Conservation (phyloP, 35 echinoderm and acorn worm species). For the Diadema setosum region DNA sequence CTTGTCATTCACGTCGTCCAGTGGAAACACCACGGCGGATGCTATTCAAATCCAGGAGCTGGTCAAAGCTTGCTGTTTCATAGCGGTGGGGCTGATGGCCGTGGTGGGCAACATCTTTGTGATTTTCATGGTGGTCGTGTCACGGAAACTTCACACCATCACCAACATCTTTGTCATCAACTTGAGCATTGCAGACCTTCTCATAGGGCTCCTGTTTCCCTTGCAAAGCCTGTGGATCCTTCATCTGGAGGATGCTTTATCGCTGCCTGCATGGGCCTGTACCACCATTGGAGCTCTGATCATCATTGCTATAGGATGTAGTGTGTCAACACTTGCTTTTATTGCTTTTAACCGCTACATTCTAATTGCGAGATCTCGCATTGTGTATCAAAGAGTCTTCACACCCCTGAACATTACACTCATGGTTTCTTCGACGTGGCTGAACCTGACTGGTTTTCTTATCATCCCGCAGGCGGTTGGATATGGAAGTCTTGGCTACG, state of each 20-base stretch:
- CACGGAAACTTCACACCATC: neutral
- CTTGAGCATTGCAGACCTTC: neutral
- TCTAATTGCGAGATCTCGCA: slow-evolving; percentile 35
- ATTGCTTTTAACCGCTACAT: slow-evolving; percentile 71
- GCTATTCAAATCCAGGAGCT: neutral
- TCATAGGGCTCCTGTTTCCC: neutral
- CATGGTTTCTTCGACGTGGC: neutral
- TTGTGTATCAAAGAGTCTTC: neutral
- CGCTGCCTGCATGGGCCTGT: slow-evolving; percentile 53
- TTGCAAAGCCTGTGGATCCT: neutral
- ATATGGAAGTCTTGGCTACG: neutral
- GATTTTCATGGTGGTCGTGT: neutral
- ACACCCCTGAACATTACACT: neutral
- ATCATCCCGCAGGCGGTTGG: neutral
- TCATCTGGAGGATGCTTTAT: neutral
- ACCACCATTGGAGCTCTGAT: slow-evolving; percentile 6
- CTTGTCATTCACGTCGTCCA: no score
- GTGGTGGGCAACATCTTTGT: neutral
- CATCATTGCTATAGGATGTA: slow-evolving; percentile 64
- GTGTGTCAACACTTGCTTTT: slow-evolving; percentile 66
- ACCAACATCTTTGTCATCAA: slow-evolving; percentile 5
- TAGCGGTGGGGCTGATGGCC: neutral
- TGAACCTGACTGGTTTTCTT: neutral
- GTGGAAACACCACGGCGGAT: neutral
- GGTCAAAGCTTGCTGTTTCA: neutral